Evolutionary conservation across 1,140 invertebrate genomes (phyloP).

Genomic region (Neoseiulus cucumeris): DNA sequence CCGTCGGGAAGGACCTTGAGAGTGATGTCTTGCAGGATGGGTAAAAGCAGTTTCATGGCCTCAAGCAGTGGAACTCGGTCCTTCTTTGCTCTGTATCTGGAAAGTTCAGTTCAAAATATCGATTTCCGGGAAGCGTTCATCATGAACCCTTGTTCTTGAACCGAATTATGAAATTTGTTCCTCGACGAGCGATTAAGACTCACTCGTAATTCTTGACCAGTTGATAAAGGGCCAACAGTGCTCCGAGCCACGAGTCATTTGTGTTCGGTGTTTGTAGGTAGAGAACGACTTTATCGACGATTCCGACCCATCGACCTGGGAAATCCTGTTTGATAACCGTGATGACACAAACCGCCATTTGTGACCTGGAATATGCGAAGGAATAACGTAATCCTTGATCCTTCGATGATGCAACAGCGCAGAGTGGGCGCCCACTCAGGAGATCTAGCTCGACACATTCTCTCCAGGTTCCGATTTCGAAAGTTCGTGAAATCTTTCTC

Average conservation of each 20-base stretch:
- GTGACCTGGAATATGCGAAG: conserved; percentile 39
- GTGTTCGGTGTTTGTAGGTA: conserved; percentile 62
- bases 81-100: conserved; percentile 51
- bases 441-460: not conserved
- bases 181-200: conserved; percentile 22
- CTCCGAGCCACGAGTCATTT: conserved; percentile 61
- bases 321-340: conserved; percentile 90
- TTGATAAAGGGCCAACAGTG: conserved; percentile 74
- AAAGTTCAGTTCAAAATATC: conserved; percentile 16
- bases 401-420: not conserved
- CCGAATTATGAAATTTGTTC: no score
- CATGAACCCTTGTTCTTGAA: not conserved
- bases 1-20: conserved; percentile 51
- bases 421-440: not conserved
- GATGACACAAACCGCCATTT: conserved; percentile 72
- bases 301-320: conserved; percentile 78
- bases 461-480: no score
- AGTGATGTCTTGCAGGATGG: conserved; percentile 71
- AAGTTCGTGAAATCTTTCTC: no score
- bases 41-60: conserved; percentile 80
- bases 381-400: not conserved
- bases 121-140: not conserved
- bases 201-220: conserved; percentile 88
- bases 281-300: conserved; percentile 77
- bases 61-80: conserved; percentile 71